phyloP scores from a whole-genome alignment of 2,113 vertebrate genomes.

The Puffinus mauretanicus region DNA sequence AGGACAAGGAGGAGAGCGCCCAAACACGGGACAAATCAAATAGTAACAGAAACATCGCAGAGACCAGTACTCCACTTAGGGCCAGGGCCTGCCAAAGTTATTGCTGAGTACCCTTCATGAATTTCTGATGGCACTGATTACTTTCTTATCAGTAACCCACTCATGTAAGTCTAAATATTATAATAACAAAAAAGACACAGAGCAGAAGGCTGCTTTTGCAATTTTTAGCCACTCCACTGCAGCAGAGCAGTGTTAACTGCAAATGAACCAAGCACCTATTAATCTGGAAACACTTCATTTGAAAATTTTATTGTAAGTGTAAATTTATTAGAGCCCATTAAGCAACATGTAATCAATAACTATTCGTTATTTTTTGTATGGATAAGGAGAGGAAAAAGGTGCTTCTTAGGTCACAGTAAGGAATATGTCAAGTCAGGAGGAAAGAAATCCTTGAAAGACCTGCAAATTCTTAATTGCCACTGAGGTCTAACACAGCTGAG shows the following conservation, averaged over 20 bases:
- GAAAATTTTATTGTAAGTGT: neutral
- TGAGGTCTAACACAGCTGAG: neutral
- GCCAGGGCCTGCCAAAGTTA: neutral
- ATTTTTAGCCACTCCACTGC: neutral
- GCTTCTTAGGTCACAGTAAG: neutral
- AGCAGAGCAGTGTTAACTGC: neutral
- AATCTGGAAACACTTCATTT: neutral
- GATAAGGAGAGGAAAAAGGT: neutral
- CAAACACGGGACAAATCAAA: neutral
- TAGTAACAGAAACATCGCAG: fast-evolving
- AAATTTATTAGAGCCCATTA: constrained; percentile 8
- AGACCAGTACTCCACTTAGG: neutral
- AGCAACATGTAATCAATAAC: constrained; percentile 33
- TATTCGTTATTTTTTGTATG: neutral
- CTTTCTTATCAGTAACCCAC: neutral
- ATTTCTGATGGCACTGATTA: neutral
- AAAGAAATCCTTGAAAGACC: neutral
- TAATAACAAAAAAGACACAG: neutral
- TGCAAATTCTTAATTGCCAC: neutral
- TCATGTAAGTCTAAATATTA: neutral
- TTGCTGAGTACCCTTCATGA: neutral
- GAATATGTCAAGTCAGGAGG: neutral
- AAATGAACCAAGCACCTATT: neutral
- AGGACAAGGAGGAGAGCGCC: neutral
- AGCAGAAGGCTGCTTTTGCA: neutral